Evolutionary conservation across 2,888 invertebrate species (phyloP).

Genomic region (Dicyrtoma fusca): DNA sequence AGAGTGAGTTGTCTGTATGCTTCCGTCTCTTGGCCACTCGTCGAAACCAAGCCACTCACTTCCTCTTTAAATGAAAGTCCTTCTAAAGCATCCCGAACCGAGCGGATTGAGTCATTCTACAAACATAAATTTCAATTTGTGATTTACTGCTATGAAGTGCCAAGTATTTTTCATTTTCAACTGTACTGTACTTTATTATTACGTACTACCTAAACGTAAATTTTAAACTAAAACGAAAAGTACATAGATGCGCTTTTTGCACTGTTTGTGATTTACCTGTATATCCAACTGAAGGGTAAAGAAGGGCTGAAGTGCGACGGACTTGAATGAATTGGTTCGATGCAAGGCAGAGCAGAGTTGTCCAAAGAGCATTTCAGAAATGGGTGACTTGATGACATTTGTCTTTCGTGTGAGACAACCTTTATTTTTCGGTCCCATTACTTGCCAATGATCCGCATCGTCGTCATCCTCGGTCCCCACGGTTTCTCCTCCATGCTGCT

Average conservation of each 20-base stretch:
- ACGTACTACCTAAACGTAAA: too few species aligned
- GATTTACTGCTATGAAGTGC: too few species aligned
- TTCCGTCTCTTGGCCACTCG: constrained; percentile 79
- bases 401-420: constrained; percentile 85
- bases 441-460: constrained; percentile 56
- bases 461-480: constrained; percentile 55
- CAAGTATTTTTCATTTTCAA: neutral
- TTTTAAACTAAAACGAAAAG: constrained; percentile 2
- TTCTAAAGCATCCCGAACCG: constrained; percentile 83
- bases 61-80: constrained; percentile 81
- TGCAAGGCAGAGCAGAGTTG: constrained; percentile 79
- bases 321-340: constrained; percentile 73
- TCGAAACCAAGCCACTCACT: constrained; percentile 82
- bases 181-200: too few species aligned
- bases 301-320: constrained; percentile 93
- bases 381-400: constrained; percentile 78
- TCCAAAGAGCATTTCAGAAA: constrained; percentile 92
- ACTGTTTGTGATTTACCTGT: constrained; percentile 67
- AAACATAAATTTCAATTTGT: neutral
- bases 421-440: constrained; percentile 83
- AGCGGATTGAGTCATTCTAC: constrained; percentile 61
- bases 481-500: constrained; percentile 40
- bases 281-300: constrained; percentile 94
- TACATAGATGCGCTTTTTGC: neutral
- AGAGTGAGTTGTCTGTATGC: constrained; percentile 88